Base-by-base conservation (phyloP, 1,140 invertebrate genomes). In the Rhagoletis pomonella region DNA sequence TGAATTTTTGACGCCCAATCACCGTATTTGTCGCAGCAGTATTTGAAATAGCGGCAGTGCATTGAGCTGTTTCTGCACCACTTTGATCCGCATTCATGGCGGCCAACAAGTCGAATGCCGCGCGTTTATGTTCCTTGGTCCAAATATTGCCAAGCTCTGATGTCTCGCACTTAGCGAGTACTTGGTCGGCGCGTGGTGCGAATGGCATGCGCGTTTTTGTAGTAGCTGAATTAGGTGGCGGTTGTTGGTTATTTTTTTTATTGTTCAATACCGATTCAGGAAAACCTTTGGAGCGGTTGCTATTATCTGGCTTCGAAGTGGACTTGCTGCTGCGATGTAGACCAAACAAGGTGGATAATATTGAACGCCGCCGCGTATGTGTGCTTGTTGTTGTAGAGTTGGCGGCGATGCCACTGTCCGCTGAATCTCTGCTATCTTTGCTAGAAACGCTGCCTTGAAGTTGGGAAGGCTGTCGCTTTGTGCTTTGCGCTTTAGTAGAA, bases 91-190 rank as follows among this genome's bases (percentile, higher is more conserved):
- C 91, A 90, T 94, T 94, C 94, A 94, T 94, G 10, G 93, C 90
- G 44, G 93, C 90, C 81, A 94, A 88, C 88, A 94, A 89, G 87
- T 94, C 92, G 88, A 94, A 94, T 3, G 94, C 94, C 29, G 94
- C 91, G 29, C 92, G 93, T 88, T 94, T 94, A 69, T 91, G 92
- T 88, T 94, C 93, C 85, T 92, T 92, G 50, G 93, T 94, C 94
- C 94, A 94, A 44, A 90, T 90, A 47, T 89, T 91, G 55, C 90
- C 88, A 10, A 92, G 44, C 19, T 88, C 87, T 2, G 85, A 14
- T 65, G 89, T 77, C 69, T 88, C 50, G 86, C 62, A 73, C 64
- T 89, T 87, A 4, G 64, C 47, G 2, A 88, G 9, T 14, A 88
- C 47, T 7, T 86, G 64, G 59, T 58, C 69, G 60, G 12, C 44